Percentiles rank a stretch among this genome's conserved stretches.
phyloP scores from a whole-genome alignment of 1,140 invertebrate species.

The Drosophila pallidifrons region DNA sequence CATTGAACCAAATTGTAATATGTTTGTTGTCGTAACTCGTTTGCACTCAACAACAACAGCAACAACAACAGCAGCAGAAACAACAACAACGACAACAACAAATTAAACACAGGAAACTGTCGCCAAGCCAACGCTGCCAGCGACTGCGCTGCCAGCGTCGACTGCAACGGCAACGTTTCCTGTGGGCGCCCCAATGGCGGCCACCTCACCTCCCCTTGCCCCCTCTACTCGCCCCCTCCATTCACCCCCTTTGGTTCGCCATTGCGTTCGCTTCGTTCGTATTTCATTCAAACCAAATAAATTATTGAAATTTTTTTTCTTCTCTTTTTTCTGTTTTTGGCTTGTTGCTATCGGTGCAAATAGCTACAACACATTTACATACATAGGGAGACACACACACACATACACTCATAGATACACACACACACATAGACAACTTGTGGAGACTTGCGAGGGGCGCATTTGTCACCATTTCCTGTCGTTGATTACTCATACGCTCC shows the following conservation, averaged over 20 bases:
- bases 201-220: slow-evolving; percentile 35
- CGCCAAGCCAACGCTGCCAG: slow-evolving; percentile 57
- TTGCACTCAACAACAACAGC: slow-evolving; percentile 65
- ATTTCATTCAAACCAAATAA: slow-evolving; percentile 83
- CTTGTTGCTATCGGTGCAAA: slow-evolving; percentile 83
- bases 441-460: slow-evolving; percentile 27
- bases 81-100: slow-evolving; percentile 41
- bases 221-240: not conserved
- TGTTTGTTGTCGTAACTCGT: slow-evolving; percentile 80
- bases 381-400: slow-evolving; percentile 25
- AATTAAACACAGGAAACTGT: slow-evolving; percentile 75
- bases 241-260: not conserved
- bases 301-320: slow-evolving; percentile 73
- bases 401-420: slow-evolving; percentile 28
- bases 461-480: slow-evolving; percentile 82
- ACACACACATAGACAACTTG: slow-evolving; percentile 25
- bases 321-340: slow-evolving; percentile 53
- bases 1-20: slow-evolving; percentile 82
- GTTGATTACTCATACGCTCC: slow-evolving; percentile 82
- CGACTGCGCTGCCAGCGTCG: slow-evolving; percentile 43
- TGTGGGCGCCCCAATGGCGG: slow-evolving; percentile 81
- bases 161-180: slow-evolving; percentile 70
- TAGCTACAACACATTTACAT: slow-evolving; percentile 80
- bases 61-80: slow-evolving; percentile 35
- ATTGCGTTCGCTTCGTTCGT: slow-evolving; percentile 62